Percentiles rank a stretch among this genome's conserved stretches.
Evolutionary conservation across 2,888 invertebrate genomes (phyloP).

Genomic region (Drosophila barbarae): DNA sequence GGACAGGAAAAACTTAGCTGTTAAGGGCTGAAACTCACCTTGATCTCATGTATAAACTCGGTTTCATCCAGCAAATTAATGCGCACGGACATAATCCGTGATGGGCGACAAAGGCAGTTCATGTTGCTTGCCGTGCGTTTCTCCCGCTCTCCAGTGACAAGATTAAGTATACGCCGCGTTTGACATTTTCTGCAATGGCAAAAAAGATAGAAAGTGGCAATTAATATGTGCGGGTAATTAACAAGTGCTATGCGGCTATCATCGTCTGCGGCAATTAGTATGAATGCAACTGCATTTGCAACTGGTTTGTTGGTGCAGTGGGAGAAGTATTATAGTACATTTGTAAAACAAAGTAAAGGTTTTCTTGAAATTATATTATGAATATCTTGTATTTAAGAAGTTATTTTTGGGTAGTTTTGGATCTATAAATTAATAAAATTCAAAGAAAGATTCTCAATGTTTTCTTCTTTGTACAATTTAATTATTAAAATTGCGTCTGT

Average conservation of each 20-base stretch:
- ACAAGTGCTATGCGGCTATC: slow-evolving; percentile 47
- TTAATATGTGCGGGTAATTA: slow-evolving; percentile 66
- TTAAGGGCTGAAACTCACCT: slow-evolving; percentile 82
- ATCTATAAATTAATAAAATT: neutral
- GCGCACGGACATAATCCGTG: slow-evolving; percentile 82
- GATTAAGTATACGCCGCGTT: slow-evolving; percentile 50
- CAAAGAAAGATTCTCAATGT: neutral
- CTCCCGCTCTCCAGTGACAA: slow-evolving; percentile 17
- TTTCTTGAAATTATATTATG: too few species aligned
- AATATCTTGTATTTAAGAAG: too few species aligned
- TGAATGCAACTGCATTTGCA: slow-evolving; percentile 44
- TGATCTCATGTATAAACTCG: slow-evolving; percentile 92
- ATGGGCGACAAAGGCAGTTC: slow-evolving; percentile 80
- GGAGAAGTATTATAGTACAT: neutral
- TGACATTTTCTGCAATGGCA: slow-evolving; percentile 48
- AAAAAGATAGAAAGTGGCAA: slow-evolving; percentile 60
- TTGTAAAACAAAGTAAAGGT: neutral
- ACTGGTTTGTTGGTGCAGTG: slow-evolving; percentile 48
- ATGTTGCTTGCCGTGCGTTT: slow-evolving; percentile 57
- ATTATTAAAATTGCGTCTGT: neutral
- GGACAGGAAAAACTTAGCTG: neutral
- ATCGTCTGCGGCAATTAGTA: slow-evolving; percentile 53
- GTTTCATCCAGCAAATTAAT: slow-evolving; percentile 94
- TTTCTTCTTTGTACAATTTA: too few species aligned
- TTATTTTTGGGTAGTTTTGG: too few species aligned